Evolutionary conservation across 2,113 vertebrate genomes (phyloP), one percentile per base, ranked within the genome.

Genomic region (Tautogolabrus adspersus): DNA sequence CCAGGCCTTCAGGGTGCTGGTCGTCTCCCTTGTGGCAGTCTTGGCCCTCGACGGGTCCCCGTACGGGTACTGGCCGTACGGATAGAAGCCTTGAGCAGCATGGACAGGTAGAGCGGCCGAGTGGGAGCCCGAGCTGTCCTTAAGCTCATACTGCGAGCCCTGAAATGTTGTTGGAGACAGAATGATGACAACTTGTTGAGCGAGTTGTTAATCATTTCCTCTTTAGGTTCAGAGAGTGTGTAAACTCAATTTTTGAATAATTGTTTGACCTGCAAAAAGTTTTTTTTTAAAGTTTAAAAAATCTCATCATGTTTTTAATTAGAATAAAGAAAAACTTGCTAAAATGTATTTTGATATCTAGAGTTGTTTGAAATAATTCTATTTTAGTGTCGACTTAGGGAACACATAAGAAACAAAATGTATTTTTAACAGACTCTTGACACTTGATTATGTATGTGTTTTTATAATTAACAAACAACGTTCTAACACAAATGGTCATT

Each of bases 1-100:
- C 98, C 98, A 99, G 94, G 98, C 98, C 93, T 99, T 99, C 18
- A 99, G 94, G 0, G 98, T 99, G 93, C 96, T 98, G 22, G 98
- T 99, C 87, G 97, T 98, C 92, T 99, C 98, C 42, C 98, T 93
- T 1, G 98, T 99, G 72, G 98, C 98, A 1, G 98, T 98, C 90
- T 99, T 99, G 90, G 97, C 97, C 74, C 98, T 84, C 57, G 96
- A 94, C 0, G 98, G 97, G 75, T 99, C 98, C 16, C 96, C 97
- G 15, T 99, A 99, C 66, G 98, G 97, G 77, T 98, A 99, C 91
- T 99, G 98, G 62, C 97, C 96, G 9, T 99, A 99, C 0, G 98
- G 97, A 78, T 99, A 99, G 92, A 99, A 99, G 56, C 96, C 96
- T 0, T 97, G 96, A 0, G 97, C 95, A 3, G 97, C 93, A 90